These are phyloP conservation scores for Eutolmus rufibarbis DNA, from an alignment of 2,888 invertebrate genomes.

Conservation along the genomic window DNA sequence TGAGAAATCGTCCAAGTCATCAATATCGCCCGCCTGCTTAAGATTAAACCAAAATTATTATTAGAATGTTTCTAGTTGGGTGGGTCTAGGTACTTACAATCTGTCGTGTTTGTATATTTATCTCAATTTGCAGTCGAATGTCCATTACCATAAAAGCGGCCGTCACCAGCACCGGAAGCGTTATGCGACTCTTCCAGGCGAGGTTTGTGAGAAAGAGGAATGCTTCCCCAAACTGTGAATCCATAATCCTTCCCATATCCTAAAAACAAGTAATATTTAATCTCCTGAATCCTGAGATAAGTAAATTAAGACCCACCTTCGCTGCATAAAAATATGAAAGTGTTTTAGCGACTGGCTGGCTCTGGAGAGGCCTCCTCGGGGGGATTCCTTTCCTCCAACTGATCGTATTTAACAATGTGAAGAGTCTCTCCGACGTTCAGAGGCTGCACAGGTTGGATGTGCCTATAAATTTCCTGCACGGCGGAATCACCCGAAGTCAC, in stretches of 20 bases:
- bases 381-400: conserved; percentile 57
- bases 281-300: not conserved
- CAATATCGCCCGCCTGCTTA: conserved; percentile 17
- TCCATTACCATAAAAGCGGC: conserved; percentile 73
- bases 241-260: conserved; percentile 53
- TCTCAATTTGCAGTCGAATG: conserved; percentile 72
- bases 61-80: too few species aligned
- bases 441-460: conserved; percentile 65
- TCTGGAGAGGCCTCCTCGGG: not conserved
- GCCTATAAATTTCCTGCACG: conserved; percentile 60
- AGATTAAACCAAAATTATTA: not conserved
- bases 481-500: conserved; percentile 57
- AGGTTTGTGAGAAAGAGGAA: conserved; percentile 74
- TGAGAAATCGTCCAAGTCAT: conserved; percentile 10
- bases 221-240: conserved; percentile 62
- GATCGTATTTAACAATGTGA: conserved; percentile 66
- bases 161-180: conserved; percentile 72
- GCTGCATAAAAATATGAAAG: not conserved
- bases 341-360: conserved; percentile 23
- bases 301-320: not conserved
- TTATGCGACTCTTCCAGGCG: conserved; percentile 74
- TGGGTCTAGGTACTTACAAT: conserved; percentile 50
- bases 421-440: conserved; percentile 65
- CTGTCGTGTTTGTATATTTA: conserved; percentile 67
- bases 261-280: not conserved